phyloP scores from a whole-genome alignment of 2,888 invertebrate species.

The Ypsolopha sequella region DNA sequence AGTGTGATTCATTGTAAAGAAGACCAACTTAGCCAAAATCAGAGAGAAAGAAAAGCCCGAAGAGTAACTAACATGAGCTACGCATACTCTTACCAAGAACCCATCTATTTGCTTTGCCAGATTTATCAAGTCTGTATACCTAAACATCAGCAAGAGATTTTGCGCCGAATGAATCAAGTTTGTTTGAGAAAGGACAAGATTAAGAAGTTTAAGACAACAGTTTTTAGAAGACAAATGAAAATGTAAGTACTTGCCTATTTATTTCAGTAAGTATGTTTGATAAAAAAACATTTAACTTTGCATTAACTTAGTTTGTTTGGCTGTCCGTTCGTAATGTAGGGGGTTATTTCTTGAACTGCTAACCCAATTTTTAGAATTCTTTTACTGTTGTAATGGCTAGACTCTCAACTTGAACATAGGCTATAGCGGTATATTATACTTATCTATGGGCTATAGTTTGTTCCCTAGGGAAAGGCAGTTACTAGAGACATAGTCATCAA shows the following conservation, averaged over 20 bases:
- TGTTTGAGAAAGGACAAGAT: constrained; percentile 46
- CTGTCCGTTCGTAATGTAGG: no score
- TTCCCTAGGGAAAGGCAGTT: no score
- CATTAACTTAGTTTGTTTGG: no score
- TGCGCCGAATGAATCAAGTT: constrained; percentile 33
- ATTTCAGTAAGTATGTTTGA: neutral
- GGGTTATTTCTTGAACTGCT: no score
- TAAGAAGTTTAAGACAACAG: constrained; percentile 47
- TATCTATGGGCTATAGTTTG: no score
- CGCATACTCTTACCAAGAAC: constrained; percentile 28
- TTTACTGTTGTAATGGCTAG: no score
- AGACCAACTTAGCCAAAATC: neutral
- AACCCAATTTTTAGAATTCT: no score
- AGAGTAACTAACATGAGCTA: constrained; percentile 43
- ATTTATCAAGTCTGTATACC: constrained; percentile 12
- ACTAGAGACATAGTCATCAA: no score
- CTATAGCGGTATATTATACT: no score
- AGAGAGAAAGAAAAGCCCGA: neutral
- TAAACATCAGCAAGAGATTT: constrained; percentile 26
- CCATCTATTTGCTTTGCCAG: constrained; percentile 24
- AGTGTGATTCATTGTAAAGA: neutral
- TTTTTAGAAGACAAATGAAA: constrained; percentile 40
- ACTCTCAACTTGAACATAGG: no score
- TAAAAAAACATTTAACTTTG: no score
- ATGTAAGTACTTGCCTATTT: constrained; percentile 41